Evolutionary conservation across 2,797 vertebrate species (phyloP).

Genomic region (Epinephelus malabaricus): DNA sequence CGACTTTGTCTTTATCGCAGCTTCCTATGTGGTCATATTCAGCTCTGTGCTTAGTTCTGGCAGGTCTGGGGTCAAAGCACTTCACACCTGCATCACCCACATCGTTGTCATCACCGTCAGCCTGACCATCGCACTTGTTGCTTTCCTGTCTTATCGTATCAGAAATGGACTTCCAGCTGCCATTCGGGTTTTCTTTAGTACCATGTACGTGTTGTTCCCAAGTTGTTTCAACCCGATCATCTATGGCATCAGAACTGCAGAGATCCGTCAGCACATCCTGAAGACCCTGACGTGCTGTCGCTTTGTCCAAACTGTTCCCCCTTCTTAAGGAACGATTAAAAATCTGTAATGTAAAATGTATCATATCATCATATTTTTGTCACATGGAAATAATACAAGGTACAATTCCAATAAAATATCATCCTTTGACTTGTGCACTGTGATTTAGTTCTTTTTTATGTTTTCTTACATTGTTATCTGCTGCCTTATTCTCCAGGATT

Average conservation of each 20-base stretch:
- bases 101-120: constrained; percentile 74
- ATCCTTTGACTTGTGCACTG: no score
- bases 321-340: not conserved
- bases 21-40: constrained; percentile 80
- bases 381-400: no score
- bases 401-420: no score
- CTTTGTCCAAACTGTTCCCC: not conserved
- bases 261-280: constrained; percentile 61
- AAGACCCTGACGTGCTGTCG: not conserved
- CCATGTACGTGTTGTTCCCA: constrained; percentile 55
- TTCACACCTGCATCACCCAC: constrained; percentile 81
- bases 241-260: constrained; percentile 58
- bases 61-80: constrained; percentile 64
- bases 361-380: no score
- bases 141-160: constrained; percentile 74
- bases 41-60: constrained; percentile 65
- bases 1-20: constrained; percentile 73
- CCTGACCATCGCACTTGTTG: constrained; percentile 48
- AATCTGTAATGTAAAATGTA: no score
- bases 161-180: constrained; percentile 60
- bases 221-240: constrained; percentile 61
- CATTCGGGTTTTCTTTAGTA: constrained; percentile 50
- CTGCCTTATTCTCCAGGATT: no score
- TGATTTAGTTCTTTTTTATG: no score
- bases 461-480: no score